phyloP scores from a whole-genome alignment of 2,888 invertebrate species.

The Lysandra bellargus region DNA sequence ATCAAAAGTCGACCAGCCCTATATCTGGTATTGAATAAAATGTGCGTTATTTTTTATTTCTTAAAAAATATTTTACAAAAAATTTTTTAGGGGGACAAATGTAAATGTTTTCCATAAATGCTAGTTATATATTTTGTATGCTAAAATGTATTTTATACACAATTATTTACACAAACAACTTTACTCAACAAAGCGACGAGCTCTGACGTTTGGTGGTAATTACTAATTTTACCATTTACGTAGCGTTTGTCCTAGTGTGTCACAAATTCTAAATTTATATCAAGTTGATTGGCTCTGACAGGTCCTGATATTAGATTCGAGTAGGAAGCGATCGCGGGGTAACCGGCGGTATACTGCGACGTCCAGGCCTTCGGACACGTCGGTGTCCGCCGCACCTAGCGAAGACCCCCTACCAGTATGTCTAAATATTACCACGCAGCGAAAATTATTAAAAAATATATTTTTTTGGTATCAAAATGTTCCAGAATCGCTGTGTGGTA shows the following conservation, averaged over 20 bases:
- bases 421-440: slow-evolving; percentile 69
- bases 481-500: slow-evolving; percentile 67
- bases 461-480: slow-evolving; percentile 31
- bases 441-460: slow-evolving; percentile 44
- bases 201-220: neutral
- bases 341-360: slow-evolving; percentile 71
- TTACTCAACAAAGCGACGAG: neutral
- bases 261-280: slow-evolving; percentile 25
- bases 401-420: slow-evolving; percentile 78
- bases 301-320: slow-evolving; percentile 79
- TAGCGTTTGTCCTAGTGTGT: neutral
- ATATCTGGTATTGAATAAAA: neutral
- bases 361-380: slow-evolving; percentile 74
- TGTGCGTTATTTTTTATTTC: neutral
- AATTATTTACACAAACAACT: slow-evolving; percentile 17
- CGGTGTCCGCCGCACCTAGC: slow-evolving; percentile 74
- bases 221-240: neutral
- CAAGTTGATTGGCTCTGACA: slow-evolving; percentile 68
- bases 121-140: slow-evolving; percentile 15
- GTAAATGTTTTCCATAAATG: neutral
- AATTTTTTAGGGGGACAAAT: neutral
- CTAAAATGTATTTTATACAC: slow-evolving; percentile 18
- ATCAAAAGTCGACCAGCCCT: neutral
- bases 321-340: slow-evolving; percentile 71
- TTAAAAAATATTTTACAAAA: neutral